phyloP scores from a whole-genome alignment of 2,888 invertebrate genomes.

The Pomacea canaliculata region DNA sequence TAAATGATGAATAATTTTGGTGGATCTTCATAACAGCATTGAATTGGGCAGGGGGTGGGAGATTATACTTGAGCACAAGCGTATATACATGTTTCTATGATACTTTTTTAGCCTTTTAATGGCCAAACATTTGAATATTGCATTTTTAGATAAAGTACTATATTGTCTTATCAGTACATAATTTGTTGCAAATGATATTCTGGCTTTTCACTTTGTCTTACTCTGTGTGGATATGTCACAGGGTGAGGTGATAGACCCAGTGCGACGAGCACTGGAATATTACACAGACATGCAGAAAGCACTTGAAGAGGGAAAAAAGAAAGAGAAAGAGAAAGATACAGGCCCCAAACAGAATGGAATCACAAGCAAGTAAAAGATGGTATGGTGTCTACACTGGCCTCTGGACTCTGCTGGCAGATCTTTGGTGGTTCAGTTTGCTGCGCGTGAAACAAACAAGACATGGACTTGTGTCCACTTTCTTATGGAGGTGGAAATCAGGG shows the following conservation, averaged over 20 bases:
- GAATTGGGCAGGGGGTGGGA: too few species aligned
- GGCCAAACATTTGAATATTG: not conserved
- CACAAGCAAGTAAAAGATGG: slow-evolving; percentile 17
- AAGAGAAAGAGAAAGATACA: slow-evolving; percentile 35
- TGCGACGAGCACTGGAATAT: slow-evolving; percentile 62
- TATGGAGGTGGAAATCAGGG: too few species aligned
- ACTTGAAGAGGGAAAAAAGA: slow-evolving; percentile 59
- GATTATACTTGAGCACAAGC: too few species aligned
- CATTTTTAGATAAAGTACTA: not conserved
- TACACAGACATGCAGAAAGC: slow-evolving; percentile 66
- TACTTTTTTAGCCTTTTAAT: too few species aligned
- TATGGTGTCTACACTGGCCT: not conserved
- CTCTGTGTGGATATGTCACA: slow-evolving; percentile 37
- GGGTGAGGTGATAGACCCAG: slow-evolving; percentile 64
- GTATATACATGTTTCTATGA: too few species aligned
- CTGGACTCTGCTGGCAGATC: not conserved
- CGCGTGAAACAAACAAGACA: too few species aligned
- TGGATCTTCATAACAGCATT: too few species aligned
- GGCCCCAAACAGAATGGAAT: slow-evolving; percentile 42
- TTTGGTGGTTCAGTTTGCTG: too few species aligned
- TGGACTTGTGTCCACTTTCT: too few species aligned
- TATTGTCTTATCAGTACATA: not conserved
- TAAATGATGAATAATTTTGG: too few species aligned
- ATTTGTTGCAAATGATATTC: not conserved
- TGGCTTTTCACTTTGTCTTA: not conserved